phyloP scores from a whole-genome alignment of 2,113 vertebrate species.

The Galeopterus variegatus region DNA sequence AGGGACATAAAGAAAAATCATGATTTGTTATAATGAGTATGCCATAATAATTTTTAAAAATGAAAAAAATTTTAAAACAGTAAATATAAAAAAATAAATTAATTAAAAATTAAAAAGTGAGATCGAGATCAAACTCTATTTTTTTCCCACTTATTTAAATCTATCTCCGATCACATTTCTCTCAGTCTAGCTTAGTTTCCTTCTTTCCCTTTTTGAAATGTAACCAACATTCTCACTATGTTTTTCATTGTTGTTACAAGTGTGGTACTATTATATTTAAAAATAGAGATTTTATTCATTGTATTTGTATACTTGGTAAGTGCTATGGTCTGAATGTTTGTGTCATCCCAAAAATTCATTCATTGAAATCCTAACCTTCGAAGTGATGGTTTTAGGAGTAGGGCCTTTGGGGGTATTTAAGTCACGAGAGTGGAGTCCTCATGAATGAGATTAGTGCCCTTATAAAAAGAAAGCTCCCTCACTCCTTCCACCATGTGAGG shows the following conservation, averaged over 20 bases:
- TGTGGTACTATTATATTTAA: background rate
- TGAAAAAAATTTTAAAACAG: too few relatives aligned
- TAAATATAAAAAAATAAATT: too few relatives aligned
- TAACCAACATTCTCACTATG: background rate
- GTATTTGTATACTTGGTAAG: background rate
- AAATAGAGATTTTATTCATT: constrained; percentile 44
- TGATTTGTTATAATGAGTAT: too few relatives aligned
- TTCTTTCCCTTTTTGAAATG: background rate
- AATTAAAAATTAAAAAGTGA: background rate
- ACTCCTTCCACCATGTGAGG: background rate
- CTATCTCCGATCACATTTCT: background rate
- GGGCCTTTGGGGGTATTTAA: background rate
- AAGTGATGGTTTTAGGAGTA: background rate
- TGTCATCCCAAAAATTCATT: background rate
- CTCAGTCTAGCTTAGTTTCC: background rate
- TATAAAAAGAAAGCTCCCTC: background rate
- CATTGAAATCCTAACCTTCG: background rate
- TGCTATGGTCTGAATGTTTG: background rate
- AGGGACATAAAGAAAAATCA: too few relatives aligned
- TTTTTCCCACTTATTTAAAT: background rate
- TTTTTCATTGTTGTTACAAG: background rate
- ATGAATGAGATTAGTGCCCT: background rate
- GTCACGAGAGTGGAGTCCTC: background rate
- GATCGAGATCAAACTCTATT: background rate
- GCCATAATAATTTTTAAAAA: too few relatives aligned